A percentile compares a stretch with the other conserved stretches of the same genome.
Evolutionary conservation across 53 echinoderm and acorn worm species (phyloP).

Genomic region (Stichopus horrens): DNA sequence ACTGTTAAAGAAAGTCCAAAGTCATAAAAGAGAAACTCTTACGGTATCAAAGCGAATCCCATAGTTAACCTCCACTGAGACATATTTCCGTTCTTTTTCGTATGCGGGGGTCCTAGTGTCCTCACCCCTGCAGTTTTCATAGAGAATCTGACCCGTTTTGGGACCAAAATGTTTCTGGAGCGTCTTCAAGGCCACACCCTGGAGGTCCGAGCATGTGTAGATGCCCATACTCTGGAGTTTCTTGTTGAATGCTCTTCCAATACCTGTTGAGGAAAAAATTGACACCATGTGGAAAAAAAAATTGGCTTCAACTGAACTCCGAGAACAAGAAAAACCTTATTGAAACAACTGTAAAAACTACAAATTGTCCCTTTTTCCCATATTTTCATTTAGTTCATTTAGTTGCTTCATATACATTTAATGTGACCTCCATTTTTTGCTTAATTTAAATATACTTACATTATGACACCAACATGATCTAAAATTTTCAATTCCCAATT

Average conservation of each 20-base stretch:
- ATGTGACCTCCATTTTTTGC: too few relatives aligned
- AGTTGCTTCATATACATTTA: too few relatives aligned
- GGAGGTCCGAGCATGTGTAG: conserved; percentile 63
- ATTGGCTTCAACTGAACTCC: too few relatives aligned
- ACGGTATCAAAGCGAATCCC: conserved; percentile 73
- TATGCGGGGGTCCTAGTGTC: conserved; percentile 58
- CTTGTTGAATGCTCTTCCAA: conserved; percentile 61
- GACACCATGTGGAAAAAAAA: not conserved
- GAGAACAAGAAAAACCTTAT: too few relatives aligned
- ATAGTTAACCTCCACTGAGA: conserved; percentile 79
- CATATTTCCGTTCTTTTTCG: conserved; percentile 69
- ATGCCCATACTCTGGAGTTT: conserved; percentile 59
- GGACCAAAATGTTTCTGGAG: conserved; percentile 84
- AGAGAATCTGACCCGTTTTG: conserved; percentile 68
- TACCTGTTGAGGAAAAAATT: conserved; percentile 33
- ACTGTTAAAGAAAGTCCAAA: too few relatives aligned
- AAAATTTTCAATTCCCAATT: too few relatives aligned
- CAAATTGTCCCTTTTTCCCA: too few relatives aligned
- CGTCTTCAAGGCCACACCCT: conserved; percentile 37
- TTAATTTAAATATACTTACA: too few relatives aligned
- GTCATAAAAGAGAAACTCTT: not conserved
- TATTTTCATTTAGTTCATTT: too few relatives aligned
- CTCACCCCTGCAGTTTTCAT: conserved; percentile 62
- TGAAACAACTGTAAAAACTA: too few relatives aligned
- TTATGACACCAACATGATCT: too few relatives aligned